These are phyloP conservation scores for Pissodes strobi DNA, from an alignment of 1,140 invertebrate species.

Conservation along the genomic window DNA sequence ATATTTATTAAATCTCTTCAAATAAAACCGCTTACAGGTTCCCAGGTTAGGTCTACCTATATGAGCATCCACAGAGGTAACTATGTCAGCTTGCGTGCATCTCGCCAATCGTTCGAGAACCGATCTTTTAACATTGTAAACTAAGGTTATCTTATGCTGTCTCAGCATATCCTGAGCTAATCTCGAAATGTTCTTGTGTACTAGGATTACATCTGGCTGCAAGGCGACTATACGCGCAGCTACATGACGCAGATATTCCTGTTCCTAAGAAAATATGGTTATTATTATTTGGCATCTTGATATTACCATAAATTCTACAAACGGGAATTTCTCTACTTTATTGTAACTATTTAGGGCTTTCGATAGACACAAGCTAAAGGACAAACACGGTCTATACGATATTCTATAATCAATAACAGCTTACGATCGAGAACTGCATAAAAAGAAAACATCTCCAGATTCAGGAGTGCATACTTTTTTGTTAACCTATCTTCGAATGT, in stretches of 20 bases:
- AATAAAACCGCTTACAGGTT: conserved; percentile 83
- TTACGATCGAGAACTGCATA: too few relatives aligned
- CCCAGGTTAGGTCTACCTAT: conserved; percentile 83
- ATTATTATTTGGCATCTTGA: too few relatives aligned
- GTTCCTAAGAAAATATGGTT: conserved; percentile 72
- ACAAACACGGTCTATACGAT: too few relatives aligned
- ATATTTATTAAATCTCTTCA: conserved; percentile 65
- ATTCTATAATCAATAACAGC: too few relatives aligned
- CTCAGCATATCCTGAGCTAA: conserved; percentile 85
- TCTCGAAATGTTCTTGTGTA: conserved; percentile 87
- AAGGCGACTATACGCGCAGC: conserved; percentile 86
- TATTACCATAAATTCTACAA: too few relatives aligned
- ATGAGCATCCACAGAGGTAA: conserved; percentile 88
- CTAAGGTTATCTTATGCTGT: conserved; percentile 80
- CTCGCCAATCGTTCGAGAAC: conserved; percentile 84
- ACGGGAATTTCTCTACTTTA: too few relatives aligned
- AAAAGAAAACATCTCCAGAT: too few relatives aligned
- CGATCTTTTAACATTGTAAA: conserved; percentile 84
- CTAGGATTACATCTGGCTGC: conserved; percentile 85
- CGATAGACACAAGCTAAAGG: too few relatives aligned
- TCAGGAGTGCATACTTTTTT: too few relatives aligned
- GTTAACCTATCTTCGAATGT: too few relatives aligned
- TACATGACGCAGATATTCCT: conserved; percentile 85
- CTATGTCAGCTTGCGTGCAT: conserved; percentile 82
- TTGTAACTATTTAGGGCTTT: too few relatives aligned